Percentiles rank a stretch among this genome's conserved stretches.
phyloP scores from a whole-genome alignment of 2,888 invertebrate genomes.

The Eledona agricola region DNA sequence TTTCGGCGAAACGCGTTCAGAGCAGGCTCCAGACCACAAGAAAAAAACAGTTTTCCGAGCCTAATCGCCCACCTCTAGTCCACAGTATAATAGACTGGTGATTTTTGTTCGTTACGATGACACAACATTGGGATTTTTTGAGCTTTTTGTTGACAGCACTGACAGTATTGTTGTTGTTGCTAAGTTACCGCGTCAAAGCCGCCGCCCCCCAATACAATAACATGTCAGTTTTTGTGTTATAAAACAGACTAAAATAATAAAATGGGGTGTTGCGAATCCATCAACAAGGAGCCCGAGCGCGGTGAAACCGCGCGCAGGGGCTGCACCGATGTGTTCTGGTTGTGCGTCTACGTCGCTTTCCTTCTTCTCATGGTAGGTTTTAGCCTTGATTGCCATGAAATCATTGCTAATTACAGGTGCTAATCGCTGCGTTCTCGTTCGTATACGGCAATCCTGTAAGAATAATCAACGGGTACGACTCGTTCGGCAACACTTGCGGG shows the following conservation, averaged over 20 bases:
- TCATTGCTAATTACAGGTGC: slow-evolving; percentile 67
- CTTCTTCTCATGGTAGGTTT: slow-evolving; percentile 85
- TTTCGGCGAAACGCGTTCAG: too few relatives aligned
- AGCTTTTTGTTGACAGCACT: slow-evolving; percentile 3
- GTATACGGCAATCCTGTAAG: slow-evolving; percentile 88
- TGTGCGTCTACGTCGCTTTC: slow-evolving; percentile 79
- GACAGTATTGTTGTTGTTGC: slow-evolving; percentile 22
- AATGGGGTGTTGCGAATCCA: slow-evolving; percentile 76
- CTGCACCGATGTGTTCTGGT: slow-evolving; percentile 86
- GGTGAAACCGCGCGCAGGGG: slow-evolving; percentile 68
- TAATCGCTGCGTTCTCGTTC: slow-evolving; percentile 86
- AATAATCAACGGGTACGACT: slow-evolving; percentile 90
- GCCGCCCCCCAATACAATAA: slow-evolving; percentile 25
- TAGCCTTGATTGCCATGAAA: slow-evolving; percentile 19
- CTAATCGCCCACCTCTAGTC: too few relatives aligned
- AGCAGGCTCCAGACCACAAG: too few relatives aligned
- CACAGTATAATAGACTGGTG: too few relatives aligned
- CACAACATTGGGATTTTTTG: not conserved
- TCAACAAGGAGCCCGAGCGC: slow-evolving; percentile 64
- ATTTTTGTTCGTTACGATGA: too few relatives aligned
- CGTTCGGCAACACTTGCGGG: slow-evolving; percentile 95
- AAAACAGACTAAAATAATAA: slow-evolving; percentile 31
- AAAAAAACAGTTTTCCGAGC: too few relatives aligned
- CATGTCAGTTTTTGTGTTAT: slow-evolving; percentile 1
- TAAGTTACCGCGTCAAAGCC: slow-evolving; percentile 34